A percentile compares a stretch with the other conserved stretches of the same genome.
phyloP scores from a whole-genome alignment of 2,888 invertebrate genomes.

The Pherbina coryleti region DNA sequence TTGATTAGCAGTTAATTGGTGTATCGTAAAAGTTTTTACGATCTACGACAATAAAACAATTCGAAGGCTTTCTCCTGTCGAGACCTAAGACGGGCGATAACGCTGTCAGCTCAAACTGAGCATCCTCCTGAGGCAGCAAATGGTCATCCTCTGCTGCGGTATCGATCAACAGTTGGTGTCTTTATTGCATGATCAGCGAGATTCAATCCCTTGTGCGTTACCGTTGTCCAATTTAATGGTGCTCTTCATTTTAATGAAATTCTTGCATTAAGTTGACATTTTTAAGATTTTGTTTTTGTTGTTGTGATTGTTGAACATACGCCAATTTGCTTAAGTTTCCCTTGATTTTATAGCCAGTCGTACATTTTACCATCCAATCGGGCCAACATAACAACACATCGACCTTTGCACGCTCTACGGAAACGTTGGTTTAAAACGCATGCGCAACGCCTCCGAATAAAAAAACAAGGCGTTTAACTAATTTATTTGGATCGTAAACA shows the following conservation, averaged over 20 bases:
- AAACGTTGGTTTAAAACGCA: background rate
- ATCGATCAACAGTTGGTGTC: conserved; percentile 10
- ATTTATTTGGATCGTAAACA: conserved; percentile 23
- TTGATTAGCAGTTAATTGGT: conserved; percentile 68
- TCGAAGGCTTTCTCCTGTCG: conserved; percentile 5
- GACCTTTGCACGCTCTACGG: too few species aligned
- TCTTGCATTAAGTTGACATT: conserved; percentile 1
- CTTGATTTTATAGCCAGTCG: too few species aligned
- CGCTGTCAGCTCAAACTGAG: background rate
- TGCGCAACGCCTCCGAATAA: background rate
- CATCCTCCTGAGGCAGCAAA: background rate
- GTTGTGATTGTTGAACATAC: too few species aligned
- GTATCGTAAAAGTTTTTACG: conserved; percentile 65
- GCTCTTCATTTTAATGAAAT: background rate
- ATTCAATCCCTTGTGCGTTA: background rate
- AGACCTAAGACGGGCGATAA: background rate
- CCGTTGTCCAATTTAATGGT: background rate
- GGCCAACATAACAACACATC: too few species aligned
- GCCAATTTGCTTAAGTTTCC: too few species aligned
- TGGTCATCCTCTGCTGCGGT: background rate
- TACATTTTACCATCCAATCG: too few species aligned
- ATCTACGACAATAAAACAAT: conserved; percentile 41
- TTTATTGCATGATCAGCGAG: background rate
- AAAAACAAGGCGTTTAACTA: conserved; percentile 15
- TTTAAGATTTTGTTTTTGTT: background rate